Conservation (phyloP, 2,888 invertebrate species). For the Drosophila kanekoi region DNA sequence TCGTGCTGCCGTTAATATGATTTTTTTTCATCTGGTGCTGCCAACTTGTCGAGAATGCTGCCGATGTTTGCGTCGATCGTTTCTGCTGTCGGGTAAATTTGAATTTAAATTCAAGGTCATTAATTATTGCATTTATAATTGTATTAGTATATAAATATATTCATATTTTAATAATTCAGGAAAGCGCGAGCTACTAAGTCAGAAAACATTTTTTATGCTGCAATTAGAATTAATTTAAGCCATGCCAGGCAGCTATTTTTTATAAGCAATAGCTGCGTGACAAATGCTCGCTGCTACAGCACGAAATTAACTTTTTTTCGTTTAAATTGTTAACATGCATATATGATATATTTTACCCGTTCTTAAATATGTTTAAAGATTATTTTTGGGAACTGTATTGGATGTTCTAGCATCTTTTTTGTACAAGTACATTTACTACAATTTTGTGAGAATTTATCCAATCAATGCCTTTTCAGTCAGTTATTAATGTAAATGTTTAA, state of each 20-base stretch:
- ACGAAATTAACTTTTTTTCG: neutral
- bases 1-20: constrained; percentile 59
- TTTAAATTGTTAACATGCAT: neutral
- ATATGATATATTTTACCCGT: neutral
- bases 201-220: neutral
- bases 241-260: neutral
- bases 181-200: neutral
- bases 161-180: neutral
- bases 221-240: neutral
- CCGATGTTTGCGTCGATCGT: constrained; percentile 6
- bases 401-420: neutral
- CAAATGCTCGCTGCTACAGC: constrained; percentile 19
- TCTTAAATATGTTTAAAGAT: too few relatives aligned
- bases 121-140: neutral
- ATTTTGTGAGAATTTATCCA: neutral
- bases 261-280: neutral
- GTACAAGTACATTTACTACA: neutral
- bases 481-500: neutral
- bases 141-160: neutral
- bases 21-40: constrained; percentile 28
- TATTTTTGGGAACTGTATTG: neutral
- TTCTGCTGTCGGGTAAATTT: neutral
- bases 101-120: neutral
- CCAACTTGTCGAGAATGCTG: constrained; percentile 15
- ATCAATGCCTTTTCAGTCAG: constrained; percentile 24